Base-by-base conservation (phyloP, 2,888 invertebrate species). In the Microplitis deprimator region DNA sequence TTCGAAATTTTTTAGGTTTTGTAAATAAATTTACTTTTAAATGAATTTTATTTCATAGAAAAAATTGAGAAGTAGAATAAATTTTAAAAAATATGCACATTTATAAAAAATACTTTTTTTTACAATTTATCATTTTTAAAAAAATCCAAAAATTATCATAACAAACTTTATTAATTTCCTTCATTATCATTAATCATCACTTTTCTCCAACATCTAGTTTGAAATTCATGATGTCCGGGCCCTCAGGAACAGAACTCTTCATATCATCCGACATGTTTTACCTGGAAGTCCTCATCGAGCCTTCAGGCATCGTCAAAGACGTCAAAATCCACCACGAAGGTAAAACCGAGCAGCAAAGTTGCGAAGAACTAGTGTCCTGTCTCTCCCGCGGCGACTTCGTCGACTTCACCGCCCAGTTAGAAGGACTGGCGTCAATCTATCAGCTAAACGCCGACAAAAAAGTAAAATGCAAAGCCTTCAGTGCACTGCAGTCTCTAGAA, bases 181-280 rank as follows among this genome's bases (percentile, higher is more conserved):
- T 20, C 20, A 20, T 20, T 4, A 29, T 29, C 20, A 20, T 20
- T 20, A 20, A 60, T 74, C 79, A 80, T 78, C 10, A 8, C 38
- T 82, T 77, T 79, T 50, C 10, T 50, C 10, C 8, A 50, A 10
- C 4, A 10, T 78, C 13, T 38, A 95, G 95, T 61, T 91, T 97
- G 76, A 97, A 97, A 89, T 97, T 97, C 90, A 95, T 96, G 88
- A 95, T 96, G 88, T 95, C 95, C 80, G 96, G 96, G 75, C 93
- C 94, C 78, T 94, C 95, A 70, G 95, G 95, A 67, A 94, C 94
- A 5, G 95, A 95, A 86, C 92, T 96, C 79, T 97, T 97, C 87
- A 97, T 98, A 89, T 97, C 96, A 62, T 97, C 97, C 0, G 98
- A 98, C 88, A 97, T 98, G 97, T 98, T 98, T 90, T 97, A 96